Base-by-base conservation (phyloP, 1,140 invertebrate species). In the Rhynchophorus ferrugineus region DNA sequence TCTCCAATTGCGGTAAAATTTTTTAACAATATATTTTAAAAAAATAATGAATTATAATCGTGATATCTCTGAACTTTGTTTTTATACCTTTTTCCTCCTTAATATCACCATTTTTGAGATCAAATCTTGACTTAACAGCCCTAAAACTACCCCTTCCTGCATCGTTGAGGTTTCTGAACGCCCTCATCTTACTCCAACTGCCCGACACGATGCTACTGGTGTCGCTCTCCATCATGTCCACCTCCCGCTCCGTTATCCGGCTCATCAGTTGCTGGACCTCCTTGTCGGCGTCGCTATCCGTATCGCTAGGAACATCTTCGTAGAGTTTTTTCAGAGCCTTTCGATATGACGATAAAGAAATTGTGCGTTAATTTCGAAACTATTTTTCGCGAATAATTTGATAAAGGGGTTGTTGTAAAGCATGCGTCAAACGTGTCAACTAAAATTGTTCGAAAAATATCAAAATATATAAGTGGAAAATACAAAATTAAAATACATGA, bases 221-320 rank as follows among this genome's bases (percentile, higher is more conserved):
- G 21, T 66, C 61, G 22, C 59, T 54, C 9, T 36, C 41, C 20
- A 39, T 49, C 35, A 39, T 14, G 16, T 54, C 44, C 17, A 34
- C 38, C 18, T 50, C 45, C 13, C 22, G 20, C 14, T 57, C 54
- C 7, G 42, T 43, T 22, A 56, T 54, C 20, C 47, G 49, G 21
- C 62, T 64, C 67, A 72, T 70, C 46, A 70, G 61, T 9, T 58
- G 65, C 53, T 71, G 63, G 2, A 73, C 70, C 61, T 73, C 72
- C 48, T 72, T 71, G 44, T 73, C 72, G 0, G 71, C 70, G 38
- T 71, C 64, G 44, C 65, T 68, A 48, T 68, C 59, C 11, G 71
- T 64, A 46, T 68, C 59, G 39, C 67, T 71, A 7, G 61, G 54
- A 8, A 64, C 60, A 24, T 69, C 67, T 43, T 70, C 68, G 43